Conservation (phyloP, 2,888 invertebrate genomes). For the Elmis aenea region DNA sequence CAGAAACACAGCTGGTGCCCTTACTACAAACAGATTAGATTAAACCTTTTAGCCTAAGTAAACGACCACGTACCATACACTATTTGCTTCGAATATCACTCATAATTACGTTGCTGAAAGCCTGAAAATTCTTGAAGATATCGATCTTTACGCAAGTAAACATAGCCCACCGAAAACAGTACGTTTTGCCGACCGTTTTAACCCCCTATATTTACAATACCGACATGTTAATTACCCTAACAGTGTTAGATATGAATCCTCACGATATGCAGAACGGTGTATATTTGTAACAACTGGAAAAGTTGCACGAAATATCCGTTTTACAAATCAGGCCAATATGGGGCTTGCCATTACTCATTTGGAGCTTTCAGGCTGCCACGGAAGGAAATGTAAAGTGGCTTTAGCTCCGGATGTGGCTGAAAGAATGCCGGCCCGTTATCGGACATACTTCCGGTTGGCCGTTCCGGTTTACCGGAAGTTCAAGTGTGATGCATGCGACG, state of each 20-base stretch:
- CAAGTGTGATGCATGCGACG: slow-evolving; percentile 31
- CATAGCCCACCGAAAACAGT: too few species aligned
- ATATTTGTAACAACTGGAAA: slow-evolving; percentile 23
- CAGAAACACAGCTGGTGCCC: too few species aligned
- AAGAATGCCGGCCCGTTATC: slow-evolving; percentile 43
- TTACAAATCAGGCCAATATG: slow-evolving; percentile 43
- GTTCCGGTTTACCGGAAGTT: slow-evolving; percentile 41
- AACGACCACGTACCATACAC: too few species aligned
- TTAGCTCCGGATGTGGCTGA: slow-evolving; percentile 40
- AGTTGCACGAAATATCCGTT: slow-evolving; percentile 43
- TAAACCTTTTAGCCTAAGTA: too few species aligned
- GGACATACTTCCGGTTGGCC: slow-evolving; percentile 38
- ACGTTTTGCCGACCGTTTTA: too few species aligned
- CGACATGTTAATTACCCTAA: slow-evolving; percentile 18
- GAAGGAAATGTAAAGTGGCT: slow-evolving; percentile 48
- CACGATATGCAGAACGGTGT: slow-evolving; percentile 17
- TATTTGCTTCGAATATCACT: too few species aligned
- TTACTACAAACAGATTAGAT: too few species aligned
- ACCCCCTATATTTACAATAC: slow-evolving; percentile 3
- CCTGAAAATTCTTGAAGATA: too few species aligned
- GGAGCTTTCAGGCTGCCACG: slow-evolving; percentile 32
- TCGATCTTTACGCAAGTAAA: too few species aligned
- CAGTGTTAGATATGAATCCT: slow-evolving; percentile 12
- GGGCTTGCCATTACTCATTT: slow-evolving; percentile 42
- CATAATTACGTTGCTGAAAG: too few species aligned